A percentile compares a stretch with the other conserved stretches of the same genome.
Evolutionary conservation across 37 sponge, comb jelly and placozoan species (phyloP).

Genomic region (Agelas oroides): DNA sequence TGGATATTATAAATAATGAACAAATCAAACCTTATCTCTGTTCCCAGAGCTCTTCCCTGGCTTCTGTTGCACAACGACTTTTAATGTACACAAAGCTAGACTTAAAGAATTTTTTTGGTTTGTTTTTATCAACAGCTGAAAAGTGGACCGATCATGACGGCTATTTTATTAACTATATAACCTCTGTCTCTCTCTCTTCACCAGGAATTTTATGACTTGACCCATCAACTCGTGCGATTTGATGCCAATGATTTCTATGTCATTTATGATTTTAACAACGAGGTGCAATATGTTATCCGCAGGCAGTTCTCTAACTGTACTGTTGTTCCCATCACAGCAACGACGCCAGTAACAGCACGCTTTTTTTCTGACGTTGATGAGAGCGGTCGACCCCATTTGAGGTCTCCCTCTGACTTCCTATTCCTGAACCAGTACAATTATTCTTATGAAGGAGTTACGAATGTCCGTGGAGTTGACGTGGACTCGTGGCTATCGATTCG

Average conservation of each 20-base stretch:
- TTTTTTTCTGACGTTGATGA: neutral
- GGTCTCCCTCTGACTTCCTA: neutral
- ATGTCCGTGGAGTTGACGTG: constrained; percentile 54
- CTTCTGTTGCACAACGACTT: no score
- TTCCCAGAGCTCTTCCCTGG: no score
- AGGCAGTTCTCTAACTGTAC: constrained; percentile 20
- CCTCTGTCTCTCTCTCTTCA: no score
- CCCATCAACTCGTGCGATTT: constrained; percentile 25
- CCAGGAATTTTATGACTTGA: constrained; percentile 41
- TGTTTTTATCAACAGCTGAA: no score
- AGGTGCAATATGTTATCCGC: constrained; percentile 48
- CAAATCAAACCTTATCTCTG: no score
- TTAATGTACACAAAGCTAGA: no score
- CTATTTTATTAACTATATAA: no score
- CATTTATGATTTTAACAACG: constrained; percentile 60
- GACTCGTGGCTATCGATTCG: constrained; percentile 65
- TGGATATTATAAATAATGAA: no score
- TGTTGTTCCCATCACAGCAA: neutral
- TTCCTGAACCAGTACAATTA: constrained; percentile 18
- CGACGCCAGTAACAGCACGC: no score
- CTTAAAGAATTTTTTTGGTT: no score
- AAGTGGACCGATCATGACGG: no score
- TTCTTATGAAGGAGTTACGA: constrained; percentile 69
- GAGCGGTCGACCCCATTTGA: neutral
- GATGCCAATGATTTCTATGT: constrained; percentile 19